Evolutionary conservation across 2,797 vertebrate genomes (phyloP), one percentile per base, ranked within the genome.

Genomic region (Sebastes nivosus): DNA sequence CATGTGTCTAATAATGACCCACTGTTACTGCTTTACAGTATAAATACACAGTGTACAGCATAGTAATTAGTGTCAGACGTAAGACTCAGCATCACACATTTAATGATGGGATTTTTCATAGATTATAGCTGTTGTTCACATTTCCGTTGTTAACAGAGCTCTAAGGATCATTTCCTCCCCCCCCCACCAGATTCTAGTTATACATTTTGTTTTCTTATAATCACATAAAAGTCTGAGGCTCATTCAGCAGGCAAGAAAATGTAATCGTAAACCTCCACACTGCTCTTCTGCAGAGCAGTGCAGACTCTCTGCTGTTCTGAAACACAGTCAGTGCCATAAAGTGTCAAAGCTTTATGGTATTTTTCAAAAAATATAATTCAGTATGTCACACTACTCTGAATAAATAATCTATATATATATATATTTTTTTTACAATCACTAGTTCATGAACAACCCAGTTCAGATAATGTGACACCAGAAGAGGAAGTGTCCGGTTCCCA

Each of bases 391-490:
- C 58, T 59, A 7, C 58, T 46, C 16, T 22, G 11, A 65, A 29
- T 30, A 34, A 52, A 64, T 57, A 13, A 20, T 12, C 8, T 1
- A 8, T 1, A 8, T 30, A 30, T 30, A 30, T 1, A 18, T 29
- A 29, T 29, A 5, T 57, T 8, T 38, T 42, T 42, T 42, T 42
- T 42, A 3, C 38, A 42, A 27, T 68, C 54, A 3, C 32, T 57
- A 29, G 12, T 60, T 36, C 34, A 36, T 64, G 4, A 74, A 67
- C 67, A 46, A 27, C 27, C 4, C 60, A 54, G 42, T 32, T 29
- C 18, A 64, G 65, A 72, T 71, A 38, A 74, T 89, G 57, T 82
- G 55, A 77, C 70, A 84, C 42, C 60, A 82, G 34, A 54, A 67
- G 54, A 86, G 77, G 80, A 81, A 80, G 34, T n/a, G 66, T 79